Conservation (phyloP, 2,888 invertebrate species). For the Lumbricus terrestris region DNA sequence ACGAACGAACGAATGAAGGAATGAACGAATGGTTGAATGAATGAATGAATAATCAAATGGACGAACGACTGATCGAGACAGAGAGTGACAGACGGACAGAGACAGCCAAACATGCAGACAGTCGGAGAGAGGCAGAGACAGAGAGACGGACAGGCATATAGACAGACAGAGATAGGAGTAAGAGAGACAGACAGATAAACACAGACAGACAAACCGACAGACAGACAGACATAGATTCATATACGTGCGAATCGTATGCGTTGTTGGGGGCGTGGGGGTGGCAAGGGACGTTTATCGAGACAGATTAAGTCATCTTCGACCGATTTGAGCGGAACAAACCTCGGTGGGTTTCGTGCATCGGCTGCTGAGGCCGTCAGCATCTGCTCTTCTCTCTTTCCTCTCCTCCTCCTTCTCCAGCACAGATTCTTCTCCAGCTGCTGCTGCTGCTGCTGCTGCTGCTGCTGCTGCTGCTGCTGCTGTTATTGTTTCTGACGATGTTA, state of each 20-base stretch:
- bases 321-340: background rate
- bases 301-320: background rate
- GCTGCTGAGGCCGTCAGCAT: background rate
- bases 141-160: background rate
- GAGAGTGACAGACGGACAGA: background rate
- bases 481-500: background rate
- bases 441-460: no score
- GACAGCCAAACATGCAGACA: background rate
- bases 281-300: background rate
- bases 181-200: no score
- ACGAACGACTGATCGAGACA: background rate
- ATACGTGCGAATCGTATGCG: background rate
- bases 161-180: background rate
- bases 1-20: no score
- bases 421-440: no score
- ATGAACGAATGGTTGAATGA: no score
- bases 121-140: background rate
- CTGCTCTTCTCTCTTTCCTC: background rate
- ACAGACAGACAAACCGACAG: no score
- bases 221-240: background rate
- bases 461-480: no score
- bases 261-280: no score
- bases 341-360: no score
- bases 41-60: no score
- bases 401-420: no score